phyloP scores from a whole-genome alignment of 2,113 vertebrate species.

The Plectropomus leopardus region DNA sequence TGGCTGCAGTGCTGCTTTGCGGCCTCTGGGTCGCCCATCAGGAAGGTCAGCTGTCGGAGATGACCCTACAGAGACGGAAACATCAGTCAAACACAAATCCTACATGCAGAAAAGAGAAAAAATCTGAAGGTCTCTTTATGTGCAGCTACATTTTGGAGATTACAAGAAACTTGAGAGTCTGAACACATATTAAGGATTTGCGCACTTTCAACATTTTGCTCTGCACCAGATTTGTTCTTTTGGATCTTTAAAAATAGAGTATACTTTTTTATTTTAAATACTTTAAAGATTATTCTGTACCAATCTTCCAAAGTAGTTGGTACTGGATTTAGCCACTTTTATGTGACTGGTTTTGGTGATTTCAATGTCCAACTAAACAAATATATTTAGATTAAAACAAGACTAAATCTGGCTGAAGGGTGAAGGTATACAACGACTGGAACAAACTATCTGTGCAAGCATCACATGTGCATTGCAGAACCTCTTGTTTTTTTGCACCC shows the following conservation, averaged over 20 bases:
- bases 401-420: no score
- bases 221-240: no score
- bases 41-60: constrained; percentile 87
- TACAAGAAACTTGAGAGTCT: not conserved
- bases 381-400: not conserved
- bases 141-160: not conserved
- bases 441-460: no score
- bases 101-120: not conserved
- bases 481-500: no score
- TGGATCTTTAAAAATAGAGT: no score
- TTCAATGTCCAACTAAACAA: not conserved
- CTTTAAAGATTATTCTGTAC: no score
- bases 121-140: not conserved
- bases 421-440: no score
- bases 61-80: constrained; percentile 81
- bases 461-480: no score
- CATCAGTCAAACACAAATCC: not conserved
- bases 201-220: not conserved
- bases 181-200: no score
- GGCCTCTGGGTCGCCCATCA: constrained; percentile 86
- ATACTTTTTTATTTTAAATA: no score
- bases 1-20: constrained; percentile 83
- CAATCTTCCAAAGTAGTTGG: no score
- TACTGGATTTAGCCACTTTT: no score
- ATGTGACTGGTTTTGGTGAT: not conserved